phyloP scores from a whole-genome alignment of 92 coral and sea anemone genomes.

The Parazoanthus atlanticus region DNA sequence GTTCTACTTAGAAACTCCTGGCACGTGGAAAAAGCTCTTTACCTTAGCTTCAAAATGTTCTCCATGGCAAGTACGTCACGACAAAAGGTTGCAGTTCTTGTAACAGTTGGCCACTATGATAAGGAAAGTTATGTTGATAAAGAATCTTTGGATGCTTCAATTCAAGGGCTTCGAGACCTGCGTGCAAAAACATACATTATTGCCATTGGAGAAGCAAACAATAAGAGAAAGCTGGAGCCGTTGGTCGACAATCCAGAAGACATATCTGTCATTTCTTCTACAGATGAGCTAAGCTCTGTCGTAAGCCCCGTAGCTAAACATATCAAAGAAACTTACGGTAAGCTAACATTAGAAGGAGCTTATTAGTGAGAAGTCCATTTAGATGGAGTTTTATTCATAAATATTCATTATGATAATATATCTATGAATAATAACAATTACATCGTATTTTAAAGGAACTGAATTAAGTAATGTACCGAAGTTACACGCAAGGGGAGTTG shows the following conservation, averaged over 20 bases:
- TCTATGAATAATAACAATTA: too few species aligned
- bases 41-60: slow-evolving; percentile 1
- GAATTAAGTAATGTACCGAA: too few species aligned
- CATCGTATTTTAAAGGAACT: too few species aligned
- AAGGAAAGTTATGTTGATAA: not conserved
- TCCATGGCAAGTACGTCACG: slow-evolving; percentile 5
- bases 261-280: slow-evolving; percentile 16
- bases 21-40: slow-evolving; percentile 18
- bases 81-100: not conserved
- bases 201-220: not conserved
- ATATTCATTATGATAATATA: too few species aligned
- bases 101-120: not conserved
- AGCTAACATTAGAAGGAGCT: not conserved
- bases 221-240: slow-evolving; percentile 4
- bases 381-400: too few species aligned
- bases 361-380: too few species aligned
- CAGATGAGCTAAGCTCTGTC: not conserved
- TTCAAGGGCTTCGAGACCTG: slow-evolving; percentile 15
- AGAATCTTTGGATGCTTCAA: not conserved
- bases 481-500: too few species aligned
- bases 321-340: slow-evolving; percentile 29
- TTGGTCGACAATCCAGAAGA: slow-evolving; percentile 7
- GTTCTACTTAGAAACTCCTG: slow-evolving; percentile 12
- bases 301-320: not conserved
- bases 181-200: slow-evolving; percentile 10